Base-by-base conservation (phyloP, 2,888 invertebrate species). In the Drosophila greeni region DNA sequence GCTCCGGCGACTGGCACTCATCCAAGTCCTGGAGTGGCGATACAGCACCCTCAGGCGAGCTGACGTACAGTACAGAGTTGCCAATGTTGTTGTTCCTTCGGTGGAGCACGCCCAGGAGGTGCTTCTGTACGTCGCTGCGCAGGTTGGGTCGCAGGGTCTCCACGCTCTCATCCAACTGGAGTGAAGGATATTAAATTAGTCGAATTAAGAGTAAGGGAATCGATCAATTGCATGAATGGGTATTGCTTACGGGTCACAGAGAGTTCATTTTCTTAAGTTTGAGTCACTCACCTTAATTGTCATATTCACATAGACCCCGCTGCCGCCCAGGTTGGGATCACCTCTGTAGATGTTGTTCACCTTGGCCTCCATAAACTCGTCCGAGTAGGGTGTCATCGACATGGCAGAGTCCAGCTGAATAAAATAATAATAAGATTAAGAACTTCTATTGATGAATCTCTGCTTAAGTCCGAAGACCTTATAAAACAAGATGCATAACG, bases 321-420 rank as follows among this genome's bases (percentile, higher is more conserved):
- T 93, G 68, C 93, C 92, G 0, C 93, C 92, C 72, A 91, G 91
- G 51, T 91, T 91, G 12, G 92, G 90, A 66, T 94, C 94, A 0
- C 94, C 94, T 12, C 92, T 90, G 85, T 95, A 95, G 9, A 97
- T 92, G 14, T 92, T 92, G 86, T 96, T 96, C 1, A 97, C 93
- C 55, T 92, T 91, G 1, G 95, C 93, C 40, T 94, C 93, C 86
- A 97, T 92, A 87, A 95, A 97, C 79, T 95, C 94, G 80, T 95
- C 94, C 0, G 95, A 95, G 85, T 96, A 95, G 0, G 95, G 95
- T 0, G 97, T 97, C 94, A 96, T 95, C 0, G 95, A 95, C 92
- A 97, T 95, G 1, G 96, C 95, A 0, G 96, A 96, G 88, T 96
- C 95, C 85, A 97, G 92, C 96, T 97, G 87, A 0, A n/a, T 5